A percentile compares a stretch with the other conserved stretches of the same genome.
Evolutionary conservation across 2,113 vertebrate species (phyloP).

Genomic region (Myxocyprinus asiaticus): DNA sequence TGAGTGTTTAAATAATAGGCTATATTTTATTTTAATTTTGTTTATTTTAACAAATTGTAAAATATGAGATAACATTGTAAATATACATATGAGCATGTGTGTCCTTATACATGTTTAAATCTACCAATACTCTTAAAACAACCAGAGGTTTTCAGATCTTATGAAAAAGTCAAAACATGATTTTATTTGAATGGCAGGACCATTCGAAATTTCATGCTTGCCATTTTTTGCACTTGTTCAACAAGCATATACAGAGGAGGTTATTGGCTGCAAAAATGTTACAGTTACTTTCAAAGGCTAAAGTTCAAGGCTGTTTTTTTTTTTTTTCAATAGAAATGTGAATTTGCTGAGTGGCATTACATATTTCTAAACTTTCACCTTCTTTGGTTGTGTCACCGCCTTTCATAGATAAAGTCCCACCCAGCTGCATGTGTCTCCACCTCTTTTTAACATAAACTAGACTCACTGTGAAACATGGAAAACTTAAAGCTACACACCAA

Average conservation of each 20-base stretch:
- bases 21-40: too few relatives aligned
- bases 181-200: too few relatives aligned
- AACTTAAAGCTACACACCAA: not conserved
- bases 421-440: not conserved
- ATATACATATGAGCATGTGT: too few relatives aligned
- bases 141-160: too few relatives aligned
- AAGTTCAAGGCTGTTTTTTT: not conserved
- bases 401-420: slow-evolving; percentile 1
- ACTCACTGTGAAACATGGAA: not conserved
- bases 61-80: too few relatives aligned
- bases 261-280: not conserved
- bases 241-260: not conserved
- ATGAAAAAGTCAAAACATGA: too few relatives aligned
- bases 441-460: not conserved
- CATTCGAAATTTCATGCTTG: too few relatives aligned
- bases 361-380: not conserved
- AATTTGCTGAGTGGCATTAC: not conserved
- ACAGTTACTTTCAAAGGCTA: not conserved
- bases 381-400: not conserved
- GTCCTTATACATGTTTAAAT: too few relatives aligned
- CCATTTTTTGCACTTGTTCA: not conserved
- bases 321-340: not conserved
- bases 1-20: too few relatives aligned
- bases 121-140: too few relatives aligned
- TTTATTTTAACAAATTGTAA: too few relatives aligned